A percentile compares a stretch with the other conserved stretches of the same genome.
Evolutionary conservation across 2,888 invertebrate species (phyloP).

Genomic region (Sarcophaga variegata): DNA sequence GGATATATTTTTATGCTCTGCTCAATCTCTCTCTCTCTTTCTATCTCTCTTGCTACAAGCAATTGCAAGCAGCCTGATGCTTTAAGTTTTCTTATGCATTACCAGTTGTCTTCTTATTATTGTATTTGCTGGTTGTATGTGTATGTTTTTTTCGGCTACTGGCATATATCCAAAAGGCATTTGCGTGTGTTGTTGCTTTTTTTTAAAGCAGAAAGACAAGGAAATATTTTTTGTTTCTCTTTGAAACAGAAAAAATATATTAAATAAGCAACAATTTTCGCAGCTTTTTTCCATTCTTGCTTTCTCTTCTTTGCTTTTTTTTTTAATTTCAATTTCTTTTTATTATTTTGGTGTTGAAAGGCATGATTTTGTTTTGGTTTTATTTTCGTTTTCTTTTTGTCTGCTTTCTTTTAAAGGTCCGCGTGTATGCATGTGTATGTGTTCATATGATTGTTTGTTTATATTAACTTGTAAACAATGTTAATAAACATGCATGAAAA

Average conservation of each 20-base stretch:
- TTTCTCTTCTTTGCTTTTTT: background rate
- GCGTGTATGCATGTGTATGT: constrained; percentile 15
- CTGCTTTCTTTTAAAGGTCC: background rate
- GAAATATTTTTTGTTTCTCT: background rate
- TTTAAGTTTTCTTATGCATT: constrained; percentile 47
- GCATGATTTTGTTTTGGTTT: constrained; percentile 21
- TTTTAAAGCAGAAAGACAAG: constrained; percentile 34
- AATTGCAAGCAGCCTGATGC: constrained; percentile 18
- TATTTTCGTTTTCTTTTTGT: constrained; percentile 16
- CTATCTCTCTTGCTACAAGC: constrained; percentile 1
- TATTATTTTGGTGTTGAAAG: constrained; percentile 33
- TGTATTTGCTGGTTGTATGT: background rate
- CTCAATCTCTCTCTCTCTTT: constrained; percentile 5
- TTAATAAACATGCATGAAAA: constrained; percentile 70
- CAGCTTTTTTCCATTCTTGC: constrained; percentile 50
- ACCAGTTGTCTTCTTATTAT: constrained; percentile 48
- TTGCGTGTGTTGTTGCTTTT: background rate
- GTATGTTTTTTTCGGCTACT: constrained; percentile 43
- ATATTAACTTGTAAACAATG: constrained; percentile 70
- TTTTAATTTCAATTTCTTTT: constrained; percentile 21
- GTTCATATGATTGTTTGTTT: constrained; percentile 65
- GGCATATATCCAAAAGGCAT: constrained; percentile 66
- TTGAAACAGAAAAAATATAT: background rate
- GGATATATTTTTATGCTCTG: background rate
- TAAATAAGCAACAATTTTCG: constrained; percentile 69